phyloP scores from a whole-genome alignment of 1,140 invertebrate species.

The Babylonia areolata region DNA sequence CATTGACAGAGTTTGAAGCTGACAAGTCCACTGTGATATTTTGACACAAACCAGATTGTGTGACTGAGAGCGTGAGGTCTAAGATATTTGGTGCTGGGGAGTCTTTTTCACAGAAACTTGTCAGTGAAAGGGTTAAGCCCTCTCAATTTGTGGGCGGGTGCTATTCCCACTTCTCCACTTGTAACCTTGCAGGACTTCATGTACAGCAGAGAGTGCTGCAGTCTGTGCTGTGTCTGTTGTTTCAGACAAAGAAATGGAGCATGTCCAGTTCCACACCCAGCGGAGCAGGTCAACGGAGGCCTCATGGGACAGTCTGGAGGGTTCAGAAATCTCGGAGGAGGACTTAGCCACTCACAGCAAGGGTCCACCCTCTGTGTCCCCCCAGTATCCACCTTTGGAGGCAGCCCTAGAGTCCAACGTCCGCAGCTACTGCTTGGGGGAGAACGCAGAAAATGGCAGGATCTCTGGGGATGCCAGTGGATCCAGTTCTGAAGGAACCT shows the following conservation, averaged over 20 bases:
- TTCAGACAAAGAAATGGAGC: conserved; percentile 19
- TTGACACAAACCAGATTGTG: too few species aligned
- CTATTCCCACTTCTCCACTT: too few species aligned
- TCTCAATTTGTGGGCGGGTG: too few species aligned
- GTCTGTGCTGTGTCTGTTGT: background rate
- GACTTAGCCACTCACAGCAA: background rate
- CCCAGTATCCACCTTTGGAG: conserved; percentile 9
- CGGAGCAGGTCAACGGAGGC: background rate
- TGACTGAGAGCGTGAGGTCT: too few species aligned
- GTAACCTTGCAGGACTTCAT: too few species aligned
- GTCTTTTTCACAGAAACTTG: too few species aligned
- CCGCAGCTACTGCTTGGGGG: background rate
- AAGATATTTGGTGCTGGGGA: too few species aligned
- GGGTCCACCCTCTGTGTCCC: background rate
- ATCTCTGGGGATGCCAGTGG: background rate
- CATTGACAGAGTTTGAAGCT: too few species aligned
- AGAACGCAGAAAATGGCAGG: background rate
- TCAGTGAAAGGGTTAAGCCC: too few species aligned
- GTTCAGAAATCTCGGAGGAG: conserved; percentile 5
- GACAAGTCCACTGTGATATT: too few species aligned
- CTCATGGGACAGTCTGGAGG: conserved; percentile 13
- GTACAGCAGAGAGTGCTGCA: too few species aligned
- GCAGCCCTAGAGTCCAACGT: background rate
- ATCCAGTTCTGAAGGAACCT: background rate
- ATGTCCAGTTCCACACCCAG: conserved; percentile 9